These are phyloP conservation scores for Pachyramphus minor DNA, from an alignment of 2,113 vertebrate genomes.

Conservation along the genomic window DNA sequence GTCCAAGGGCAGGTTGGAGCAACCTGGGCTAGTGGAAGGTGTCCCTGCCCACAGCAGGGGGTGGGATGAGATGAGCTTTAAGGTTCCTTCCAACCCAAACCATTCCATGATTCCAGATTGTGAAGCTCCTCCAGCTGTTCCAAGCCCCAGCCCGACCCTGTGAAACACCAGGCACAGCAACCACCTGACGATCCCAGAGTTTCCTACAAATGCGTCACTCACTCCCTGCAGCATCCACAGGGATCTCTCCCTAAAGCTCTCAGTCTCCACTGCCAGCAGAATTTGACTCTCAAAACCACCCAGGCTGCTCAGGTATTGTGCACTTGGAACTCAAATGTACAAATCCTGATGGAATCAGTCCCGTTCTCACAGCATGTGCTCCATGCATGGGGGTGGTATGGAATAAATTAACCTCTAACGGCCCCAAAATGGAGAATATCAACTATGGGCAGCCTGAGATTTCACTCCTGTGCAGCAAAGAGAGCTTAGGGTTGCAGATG, in stretches of 20 bases:
- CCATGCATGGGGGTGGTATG: not conserved
- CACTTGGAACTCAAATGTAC: not conserved
- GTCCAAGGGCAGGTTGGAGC: not conserved
- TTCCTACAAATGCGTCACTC: rapidly evolving
- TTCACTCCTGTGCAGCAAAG: not conserved
- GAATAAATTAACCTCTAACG: not conserved
- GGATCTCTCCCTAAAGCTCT: not conserved
- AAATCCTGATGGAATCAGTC: not conserved
- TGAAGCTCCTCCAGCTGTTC: not conserved
- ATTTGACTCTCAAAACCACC: not conserved
- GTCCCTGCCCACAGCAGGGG: not conserved
- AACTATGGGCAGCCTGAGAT: not conserved
- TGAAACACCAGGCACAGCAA: not conserved
- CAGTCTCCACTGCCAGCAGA: rapidly evolving
- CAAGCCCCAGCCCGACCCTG: too few species aligned
- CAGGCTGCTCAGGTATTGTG: not conserved
- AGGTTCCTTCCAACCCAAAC: not conserved
- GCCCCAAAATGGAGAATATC: not conserved
- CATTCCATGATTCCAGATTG: not conserved
- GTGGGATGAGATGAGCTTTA: rapidly evolving
- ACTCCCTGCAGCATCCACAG: not conserved
- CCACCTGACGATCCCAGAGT: rapidly evolving
- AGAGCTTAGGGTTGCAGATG: not conserved
- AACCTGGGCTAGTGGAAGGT: rapidly evolving
- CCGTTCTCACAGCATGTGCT: rapidly evolving